Conservation (phyloP, 30 jellyfish, hydroid and myxozoan species). For the Phacellophora camtschatica region DNA sequence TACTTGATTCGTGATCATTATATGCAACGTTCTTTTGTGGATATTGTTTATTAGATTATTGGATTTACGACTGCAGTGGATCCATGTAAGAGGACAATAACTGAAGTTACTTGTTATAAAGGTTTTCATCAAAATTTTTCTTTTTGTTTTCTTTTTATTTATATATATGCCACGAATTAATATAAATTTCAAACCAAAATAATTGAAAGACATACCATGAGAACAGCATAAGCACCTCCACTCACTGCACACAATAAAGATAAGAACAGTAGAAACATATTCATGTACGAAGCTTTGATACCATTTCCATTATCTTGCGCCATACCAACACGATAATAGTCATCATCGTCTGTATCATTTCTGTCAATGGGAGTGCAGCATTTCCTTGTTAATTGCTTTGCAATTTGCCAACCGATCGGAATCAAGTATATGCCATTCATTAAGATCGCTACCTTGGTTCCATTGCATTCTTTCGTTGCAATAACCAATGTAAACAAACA, state of each 20-base stretch:
- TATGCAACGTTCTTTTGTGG: too few relatives aligned
- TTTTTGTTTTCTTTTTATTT: too few relatives aligned
- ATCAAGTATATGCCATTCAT: slow-evolving; percentile 86
- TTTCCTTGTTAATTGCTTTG: slow-evolving; percentile 6
- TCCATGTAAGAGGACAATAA: too few relatives aligned
- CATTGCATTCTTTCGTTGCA: slow-evolving; percentile 32
- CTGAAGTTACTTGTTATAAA: too few relatives aligned
- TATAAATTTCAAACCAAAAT: background rate
- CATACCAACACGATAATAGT: slow-evolving; percentile 7
- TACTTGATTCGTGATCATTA: too few relatives aligned
- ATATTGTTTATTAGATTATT: too few relatives aligned
- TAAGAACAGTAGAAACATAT: background rate
- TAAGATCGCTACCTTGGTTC: slow-evolving; percentile 25
- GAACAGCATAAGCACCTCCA: slow-evolving; percentile 45
- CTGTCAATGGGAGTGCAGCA: slow-evolving; percentile 12
- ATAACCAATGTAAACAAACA: slow-evolving; percentile 66
- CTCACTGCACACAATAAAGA: slow-evolving; percentile 23
- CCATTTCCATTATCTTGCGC: background rate
- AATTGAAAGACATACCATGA: background rate
- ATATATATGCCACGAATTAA: too few relatives aligned
- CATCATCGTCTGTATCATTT: background rate
- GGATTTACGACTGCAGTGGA: too few relatives aligned
- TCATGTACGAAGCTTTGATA: background rate
- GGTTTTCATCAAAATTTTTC: too few relatives aligned
- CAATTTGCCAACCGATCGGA: slow-evolving; percentile 55